Percentiles rank a stretch among this genome's conserved stretches.
Conservation (phyloP, 2,888 invertebrate genomes). For the Tiphia femorata region DNA sequence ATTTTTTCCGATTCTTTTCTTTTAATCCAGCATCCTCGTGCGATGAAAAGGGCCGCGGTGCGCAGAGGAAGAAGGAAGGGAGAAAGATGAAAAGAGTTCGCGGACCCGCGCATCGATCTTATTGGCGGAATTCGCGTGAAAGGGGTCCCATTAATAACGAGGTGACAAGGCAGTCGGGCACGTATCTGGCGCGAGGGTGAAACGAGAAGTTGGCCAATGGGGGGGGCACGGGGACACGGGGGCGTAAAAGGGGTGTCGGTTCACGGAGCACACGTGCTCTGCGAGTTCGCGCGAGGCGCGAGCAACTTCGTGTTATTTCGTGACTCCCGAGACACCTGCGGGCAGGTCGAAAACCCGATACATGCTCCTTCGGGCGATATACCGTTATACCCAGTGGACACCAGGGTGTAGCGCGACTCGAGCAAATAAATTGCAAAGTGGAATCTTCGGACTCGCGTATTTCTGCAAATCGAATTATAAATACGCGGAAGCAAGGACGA, state of each 20-base stretch:
- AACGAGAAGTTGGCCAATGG: conserved; percentile 8
- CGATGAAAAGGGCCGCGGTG: neutral
- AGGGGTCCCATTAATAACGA: conserved; percentile 40
- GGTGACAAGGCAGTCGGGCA: conserved; percentile 34
- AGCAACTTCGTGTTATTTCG: too few species aligned
- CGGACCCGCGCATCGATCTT: conserved; percentile 33
- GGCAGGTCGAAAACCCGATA: too few species aligned
- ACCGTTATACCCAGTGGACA: too few species aligned
- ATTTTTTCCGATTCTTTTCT: neutral
- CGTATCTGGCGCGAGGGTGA: conserved; percentile 14
- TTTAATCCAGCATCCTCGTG: neutral
- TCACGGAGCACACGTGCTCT: neutral
- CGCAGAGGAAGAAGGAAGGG: conserved; percentile 1
- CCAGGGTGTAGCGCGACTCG: too few species aligned
- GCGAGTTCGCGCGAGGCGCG: too few species aligned
- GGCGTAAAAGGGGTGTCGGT: conserved; percentile 15
- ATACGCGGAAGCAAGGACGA: too few species aligned
- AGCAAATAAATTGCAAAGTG: too few species aligned
- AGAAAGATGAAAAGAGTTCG: conserved; percentile 12
- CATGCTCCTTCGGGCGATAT: too few species aligned
- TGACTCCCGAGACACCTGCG: too few species aligned
- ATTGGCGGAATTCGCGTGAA: conserved; percentile 38
- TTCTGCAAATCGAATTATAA: too few species aligned
- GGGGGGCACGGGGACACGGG: neutral
- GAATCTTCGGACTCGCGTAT: too few species aligned